Evolutionary conservation across 1,140 invertebrate genomes (phyloP).

Genomic region (Brachionus rotundiformis): DNA sequence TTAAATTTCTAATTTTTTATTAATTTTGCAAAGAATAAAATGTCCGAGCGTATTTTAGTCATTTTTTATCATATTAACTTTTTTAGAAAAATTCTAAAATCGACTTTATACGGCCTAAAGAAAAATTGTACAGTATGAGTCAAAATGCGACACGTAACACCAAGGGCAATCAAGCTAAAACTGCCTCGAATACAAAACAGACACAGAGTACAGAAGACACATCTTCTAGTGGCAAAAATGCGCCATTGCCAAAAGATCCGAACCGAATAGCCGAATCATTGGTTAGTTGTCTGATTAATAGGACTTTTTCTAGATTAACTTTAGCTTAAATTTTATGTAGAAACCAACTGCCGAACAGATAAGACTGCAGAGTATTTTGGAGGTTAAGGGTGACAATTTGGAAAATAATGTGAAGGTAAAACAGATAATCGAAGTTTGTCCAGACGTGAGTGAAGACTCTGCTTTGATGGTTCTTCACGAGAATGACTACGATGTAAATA

Average conservation of each 20-base stretch:
- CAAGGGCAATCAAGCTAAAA: constrained; percentile 4
- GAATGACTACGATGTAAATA: constrained; percentile 40
- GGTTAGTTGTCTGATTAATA: not conserved
- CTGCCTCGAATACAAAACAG: constrained; percentile 15
- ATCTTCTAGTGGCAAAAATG: not conserved
- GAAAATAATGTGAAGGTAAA: not conserved
- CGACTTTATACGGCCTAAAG: not conserved
- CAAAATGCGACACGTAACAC: constrained; percentile 27
- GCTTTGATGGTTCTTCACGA: constrained; percentile 30
- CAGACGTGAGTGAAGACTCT: not conserved
- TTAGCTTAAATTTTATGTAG: not conserved
- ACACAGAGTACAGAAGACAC: not conserved
- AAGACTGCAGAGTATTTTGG: constrained; percentile 15
- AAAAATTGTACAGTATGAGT: constrained; percentile 50
- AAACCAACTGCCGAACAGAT: constrained; percentile 46
- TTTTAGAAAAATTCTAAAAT: constrained; percentile 6
- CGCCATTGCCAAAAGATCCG: not conserved
- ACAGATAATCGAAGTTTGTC: constrained; percentile 34
- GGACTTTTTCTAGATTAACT: not conserved
- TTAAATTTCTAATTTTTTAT: too few relatives aligned
- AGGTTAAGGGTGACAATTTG: not conserved
- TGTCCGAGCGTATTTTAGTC: too few relatives aligned
- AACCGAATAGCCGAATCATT: constrained; percentile 6
- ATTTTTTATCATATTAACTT: too few relatives aligned
- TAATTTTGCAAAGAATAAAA: too few relatives aligned